Conservation (phyloP, 2,888 invertebrate species). For the Drosophila prolongata region DNA sequence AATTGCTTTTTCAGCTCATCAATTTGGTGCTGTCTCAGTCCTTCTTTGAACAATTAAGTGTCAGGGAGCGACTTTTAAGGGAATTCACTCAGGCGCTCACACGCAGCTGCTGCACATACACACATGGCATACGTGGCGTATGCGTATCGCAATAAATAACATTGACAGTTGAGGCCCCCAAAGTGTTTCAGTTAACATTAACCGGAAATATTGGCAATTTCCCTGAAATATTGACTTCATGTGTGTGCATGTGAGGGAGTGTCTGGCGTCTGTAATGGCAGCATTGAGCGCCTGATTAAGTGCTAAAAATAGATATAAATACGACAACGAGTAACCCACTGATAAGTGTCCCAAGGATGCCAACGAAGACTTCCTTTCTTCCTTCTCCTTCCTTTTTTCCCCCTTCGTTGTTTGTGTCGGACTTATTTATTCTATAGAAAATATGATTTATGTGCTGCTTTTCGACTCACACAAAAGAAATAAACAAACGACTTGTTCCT, state of each 20-base stretch:
- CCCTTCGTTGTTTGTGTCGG: constrained; percentile 9
- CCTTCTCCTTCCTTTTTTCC: background rate
- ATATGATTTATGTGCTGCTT: constrained; percentile 71
- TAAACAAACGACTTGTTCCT: constrained; percentile 50
- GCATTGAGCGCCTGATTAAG: constrained; percentile 71
- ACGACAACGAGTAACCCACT: constrained; percentile 53
- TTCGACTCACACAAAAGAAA: constrained; percentile 22
- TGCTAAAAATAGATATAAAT: constrained; percentile 73
- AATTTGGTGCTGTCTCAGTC: constrained; percentile 47
- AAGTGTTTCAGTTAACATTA: constrained; percentile 57
- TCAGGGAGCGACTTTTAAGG: constrained; percentile 61
- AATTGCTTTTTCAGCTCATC: constrained; percentile 69
- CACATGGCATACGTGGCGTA: constrained; percentile 46
- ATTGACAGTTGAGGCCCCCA: constrained; percentile 34
- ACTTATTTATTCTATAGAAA: constrained; percentile 36
- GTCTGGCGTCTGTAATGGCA: constrained; percentile 46
- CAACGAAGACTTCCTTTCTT: background rate
- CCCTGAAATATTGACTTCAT: constrained; percentile 59
- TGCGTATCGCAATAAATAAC: constrained; percentile 60
- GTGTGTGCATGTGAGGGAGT: constrained; percentile 10
- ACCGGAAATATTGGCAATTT: constrained; percentile 78
- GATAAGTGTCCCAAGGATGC: constrained; percentile 63
- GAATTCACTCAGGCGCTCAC: constrained; percentile 1
- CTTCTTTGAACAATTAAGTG: constrained; percentile 31
- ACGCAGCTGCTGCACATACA: constrained; percentile 6